Evolutionary conservation across 2,113 vertebrate species (phyloP), one percentile per base, ranked within the genome.

Genomic region (Python bivittatus): DNA sequence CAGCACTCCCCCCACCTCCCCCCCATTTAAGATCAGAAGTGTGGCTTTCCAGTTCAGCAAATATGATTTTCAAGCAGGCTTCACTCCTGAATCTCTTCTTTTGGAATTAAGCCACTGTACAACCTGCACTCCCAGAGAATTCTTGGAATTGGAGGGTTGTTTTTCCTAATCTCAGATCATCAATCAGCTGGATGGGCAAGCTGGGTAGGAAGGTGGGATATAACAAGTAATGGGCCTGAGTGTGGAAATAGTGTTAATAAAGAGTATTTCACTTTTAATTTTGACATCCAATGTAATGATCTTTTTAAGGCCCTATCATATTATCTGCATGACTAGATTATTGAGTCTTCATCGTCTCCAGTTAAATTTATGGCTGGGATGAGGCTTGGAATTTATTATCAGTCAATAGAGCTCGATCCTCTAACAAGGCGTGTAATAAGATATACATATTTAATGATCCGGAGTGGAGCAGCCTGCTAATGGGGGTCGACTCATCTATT

Each of bases 371-470:
- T 98, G 98, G 98, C 97, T 97, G 96, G 96, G 97, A 98, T 96
- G 96, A 98, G 97, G 96, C 97, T 97, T 96, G 97, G 98, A 98
- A 99, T 99, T 99, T 99, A 99, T 98, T 98, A 98, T 98, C 98
- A 98, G 98, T 98, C 98, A 99, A 99, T 98, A 97, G 97, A 98
- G 96, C 97, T 98, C 97, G 96, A 98, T 98, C 98, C 97, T 97
- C 97, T 97, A 98, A 98, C 97, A 98, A 98, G 98, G 97, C 98
- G 97, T 98, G 98, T 98, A 98, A 99, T 99, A 99, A 99, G 98
- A 99, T 99, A 99, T 99, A 99, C 99, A 99, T 99, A 99, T 99
- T 99, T 99, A 99, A 99, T 99, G 99, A 99, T 98, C 98, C 98
- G 97, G 98, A 99, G 99, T 98, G 98, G 98, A 98, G 98, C 97